Base-by-base conservation (phyloP, 1,140 invertebrate genomes). In the Nephila pilipes region DNA sequence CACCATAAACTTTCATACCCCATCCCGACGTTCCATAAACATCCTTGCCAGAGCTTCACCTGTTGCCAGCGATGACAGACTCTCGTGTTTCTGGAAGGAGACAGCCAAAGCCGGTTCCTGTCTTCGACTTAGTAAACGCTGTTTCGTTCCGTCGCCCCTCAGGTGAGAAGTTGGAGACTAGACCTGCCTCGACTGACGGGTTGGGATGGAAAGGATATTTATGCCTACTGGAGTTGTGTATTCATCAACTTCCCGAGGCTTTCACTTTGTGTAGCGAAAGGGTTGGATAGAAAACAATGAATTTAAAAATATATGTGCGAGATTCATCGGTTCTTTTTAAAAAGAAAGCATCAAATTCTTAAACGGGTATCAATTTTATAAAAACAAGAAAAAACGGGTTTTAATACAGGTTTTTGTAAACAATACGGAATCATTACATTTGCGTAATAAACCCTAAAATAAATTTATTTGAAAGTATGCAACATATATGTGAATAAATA, bases 1-100 rank as follows among this genome's bases (percentile, higher is more conserved):
- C 69, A 32, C 69, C 69, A 29, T 75, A 36, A 75, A 75, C 29
- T 36, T 18, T 32, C 29, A 25, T 29, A 32, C 10, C 65, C 25
- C 16, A 25, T 25, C 25, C 4, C 63, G 8, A n/a, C 63, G 25
- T 65, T 65, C 25, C 69, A 75, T 75, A 75, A 75, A 75, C 69
- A 36, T 75, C 10, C 32, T 36, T 75, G 69, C 29, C 25, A 75
- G 29, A n/a, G n/a, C n/a, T 8, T 90, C 89, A 90, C 89, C 89
- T 90, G 89, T 90, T 90, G 89, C 89, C 75, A 8, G 25, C 55
- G 75, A 22, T 90, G 89, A 90, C 79, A 81, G 55, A 90, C 89
- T 25, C 16, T 32, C 54, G 75, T 80, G 29, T 46, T 60, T 63
- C 46, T 38, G 36, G 46, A 60, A 58, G 75, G 25, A 22, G 89